A percentile compares a stretch with the other conserved stretches of the same genome.
Evolutionary conservation across 2,797 vertebrate genomes (phyloP).

Genomic region (Myotis pilosus): DNA sequence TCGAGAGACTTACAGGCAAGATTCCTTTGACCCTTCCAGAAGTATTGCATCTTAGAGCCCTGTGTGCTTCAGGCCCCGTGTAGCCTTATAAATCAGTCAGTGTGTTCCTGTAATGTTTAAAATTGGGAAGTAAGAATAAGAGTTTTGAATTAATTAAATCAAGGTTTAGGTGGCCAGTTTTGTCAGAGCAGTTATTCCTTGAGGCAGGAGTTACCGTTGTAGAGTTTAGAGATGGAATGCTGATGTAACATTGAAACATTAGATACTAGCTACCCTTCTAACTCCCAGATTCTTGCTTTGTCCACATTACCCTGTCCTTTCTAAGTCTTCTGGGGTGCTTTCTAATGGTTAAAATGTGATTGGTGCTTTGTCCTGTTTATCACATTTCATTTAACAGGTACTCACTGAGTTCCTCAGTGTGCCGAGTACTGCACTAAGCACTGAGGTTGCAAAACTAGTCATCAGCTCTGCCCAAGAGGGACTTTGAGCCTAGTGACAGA

Average conservation of each 20-base stretch:
- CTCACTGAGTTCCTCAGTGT: not conserved
- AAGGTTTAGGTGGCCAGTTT: not conserved
- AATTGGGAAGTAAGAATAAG: not conserved
- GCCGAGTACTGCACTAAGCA: not conserved
- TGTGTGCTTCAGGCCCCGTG: not conserved
- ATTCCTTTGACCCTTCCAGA: slow-evolving; percentile 33
- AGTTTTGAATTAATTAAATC: slow-evolving; percentile 12
- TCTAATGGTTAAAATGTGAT: not conserved
- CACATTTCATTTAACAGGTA: not conserved
- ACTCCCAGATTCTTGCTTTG: not conserved
- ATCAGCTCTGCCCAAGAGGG: not conserved
- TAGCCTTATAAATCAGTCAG: not conserved
- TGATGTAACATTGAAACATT: not conserved
- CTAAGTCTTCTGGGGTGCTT: not conserved
- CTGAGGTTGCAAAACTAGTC: not conserved
- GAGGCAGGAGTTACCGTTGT: not conserved
- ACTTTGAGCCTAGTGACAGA: not conserved
- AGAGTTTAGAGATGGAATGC: not conserved
- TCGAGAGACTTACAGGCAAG: not conserved
- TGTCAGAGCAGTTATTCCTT: not conserved
- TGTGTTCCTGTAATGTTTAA: not conserved
- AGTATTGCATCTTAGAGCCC: not conserved
- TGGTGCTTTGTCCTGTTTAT: not conserved
- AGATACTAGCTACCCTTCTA: not conserved
- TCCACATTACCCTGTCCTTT: not conserved